phyloP scores from a whole-genome alignment of 2,113 vertebrate species.

The Brevimyrus niger region DNA sequence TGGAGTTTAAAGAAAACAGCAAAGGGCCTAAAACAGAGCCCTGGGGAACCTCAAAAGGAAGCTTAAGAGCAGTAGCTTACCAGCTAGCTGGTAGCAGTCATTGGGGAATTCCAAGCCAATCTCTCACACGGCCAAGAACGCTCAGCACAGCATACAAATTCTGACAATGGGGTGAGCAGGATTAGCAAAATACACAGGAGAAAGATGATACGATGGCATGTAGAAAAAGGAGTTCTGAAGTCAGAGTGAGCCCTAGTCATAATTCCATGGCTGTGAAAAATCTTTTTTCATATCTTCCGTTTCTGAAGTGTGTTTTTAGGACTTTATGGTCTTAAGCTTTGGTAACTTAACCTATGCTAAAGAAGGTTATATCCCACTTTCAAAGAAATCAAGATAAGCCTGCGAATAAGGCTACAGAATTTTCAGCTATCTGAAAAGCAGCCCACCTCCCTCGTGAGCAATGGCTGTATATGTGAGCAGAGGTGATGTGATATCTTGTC shows the following conservation, averaged over 20 bases:
- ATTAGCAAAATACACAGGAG: background rate
- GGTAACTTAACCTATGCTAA: background rate
- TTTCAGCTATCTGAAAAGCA: background rate
- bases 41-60: constrained; percentile 9
- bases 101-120: background rate
- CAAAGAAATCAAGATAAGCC: background rate
- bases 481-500: background rate
- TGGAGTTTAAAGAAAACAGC: constrained; percentile 5
- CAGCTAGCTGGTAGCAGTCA: constrained; percentile 1
- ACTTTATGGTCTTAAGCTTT: background rate
- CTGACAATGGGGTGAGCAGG: background rate
- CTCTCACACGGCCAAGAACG: background rate
- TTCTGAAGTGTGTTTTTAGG: background rate
- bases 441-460: background rate
- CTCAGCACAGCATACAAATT: background rate
- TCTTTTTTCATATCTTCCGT: background rate
- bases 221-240: background rate
- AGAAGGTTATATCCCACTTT: background rate
- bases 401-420: background rate
- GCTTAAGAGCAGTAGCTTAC: background rate
- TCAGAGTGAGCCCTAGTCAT: background rate
- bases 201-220: background rate
- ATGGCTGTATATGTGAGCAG: background rate
- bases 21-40: background rate
- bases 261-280: background rate